A percentile compares a stretch with the other conserved stretches of the same genome.
These are phyloP conservation scores for Ptychochromis oligacanthus DNA, from an alignment of 2,113 vertebrate species.

Conservation along the genomic window DNA sequence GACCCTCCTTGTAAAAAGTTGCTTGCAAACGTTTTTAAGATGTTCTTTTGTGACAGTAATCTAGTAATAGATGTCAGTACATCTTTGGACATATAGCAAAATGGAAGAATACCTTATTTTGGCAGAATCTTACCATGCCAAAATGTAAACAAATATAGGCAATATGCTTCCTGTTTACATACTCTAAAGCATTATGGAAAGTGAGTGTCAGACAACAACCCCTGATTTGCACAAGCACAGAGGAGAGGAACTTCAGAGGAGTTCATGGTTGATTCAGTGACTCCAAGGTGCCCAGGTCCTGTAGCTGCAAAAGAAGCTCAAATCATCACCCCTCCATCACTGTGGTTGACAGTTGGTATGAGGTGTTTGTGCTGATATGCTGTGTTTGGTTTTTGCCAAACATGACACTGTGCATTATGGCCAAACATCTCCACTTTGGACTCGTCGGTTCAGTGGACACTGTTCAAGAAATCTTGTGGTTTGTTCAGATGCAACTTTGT, in stretches of 20 bases:
- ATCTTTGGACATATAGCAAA: not conserved
- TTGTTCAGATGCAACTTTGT: no score
- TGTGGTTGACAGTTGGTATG: no score
- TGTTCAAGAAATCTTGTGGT: no score
- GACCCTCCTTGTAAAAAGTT: not conserved
- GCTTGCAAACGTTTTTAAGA: not conserved
- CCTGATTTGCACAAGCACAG: not conserved
- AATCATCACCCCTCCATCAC: no score
- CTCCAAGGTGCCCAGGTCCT: no score
- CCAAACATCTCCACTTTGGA: no score
- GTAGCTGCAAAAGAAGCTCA: no score
- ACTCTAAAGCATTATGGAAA: not conserved
- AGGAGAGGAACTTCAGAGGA: not conserved
- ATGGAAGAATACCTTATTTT: not conserved
- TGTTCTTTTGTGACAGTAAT: not conserved
- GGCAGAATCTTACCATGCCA: not conserved
- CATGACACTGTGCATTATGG: no score
- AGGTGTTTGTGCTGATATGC: no score
- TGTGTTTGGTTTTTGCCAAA: no score
- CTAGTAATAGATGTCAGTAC: not conserved
- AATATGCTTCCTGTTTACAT: not conserved
- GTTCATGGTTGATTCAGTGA: no score
- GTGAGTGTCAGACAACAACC: not conserved
- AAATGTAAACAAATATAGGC: not conserved
- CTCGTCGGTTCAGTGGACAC: no score